Conservation (phyloP, 2,797 vertebrate species). For the Anguilla obscura region DNA sequence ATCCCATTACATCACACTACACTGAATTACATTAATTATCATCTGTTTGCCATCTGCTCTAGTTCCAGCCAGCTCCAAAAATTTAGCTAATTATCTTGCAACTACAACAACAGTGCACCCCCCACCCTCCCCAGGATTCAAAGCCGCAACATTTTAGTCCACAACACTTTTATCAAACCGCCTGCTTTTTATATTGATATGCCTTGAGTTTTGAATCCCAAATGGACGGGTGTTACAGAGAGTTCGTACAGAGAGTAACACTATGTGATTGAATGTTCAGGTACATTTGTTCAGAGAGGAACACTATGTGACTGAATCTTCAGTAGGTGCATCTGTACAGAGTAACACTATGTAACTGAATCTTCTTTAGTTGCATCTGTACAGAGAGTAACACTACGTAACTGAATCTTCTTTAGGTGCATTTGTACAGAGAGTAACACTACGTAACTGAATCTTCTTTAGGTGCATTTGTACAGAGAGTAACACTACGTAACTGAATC, state of each 20-base stretch:
- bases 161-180: background rate
- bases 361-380: background rate
- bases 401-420: too few species aligned
- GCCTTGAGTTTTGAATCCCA: background rate
- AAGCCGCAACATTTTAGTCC: background rate
- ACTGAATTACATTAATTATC: background rate
- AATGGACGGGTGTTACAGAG: background rate
- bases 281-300: background rate
- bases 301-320: background rate
- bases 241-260: background rate
- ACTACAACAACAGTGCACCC: background rate
- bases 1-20: background rate
- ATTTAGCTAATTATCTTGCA: background rate
- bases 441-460: too few species aligned
- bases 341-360: background rate
- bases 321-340: background rate
- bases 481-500: too few species aligned
- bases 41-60: background rate
- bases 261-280: background rate
- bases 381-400: background rate
- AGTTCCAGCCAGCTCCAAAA: background rate
- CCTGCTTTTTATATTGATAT: background rate
- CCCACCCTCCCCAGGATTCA: background rate
- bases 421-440: too few species aligned
- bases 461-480: too few species aligned